Conservation (phyloP, 2,888 invertebrate species). For the Spisula solida region DNA sequence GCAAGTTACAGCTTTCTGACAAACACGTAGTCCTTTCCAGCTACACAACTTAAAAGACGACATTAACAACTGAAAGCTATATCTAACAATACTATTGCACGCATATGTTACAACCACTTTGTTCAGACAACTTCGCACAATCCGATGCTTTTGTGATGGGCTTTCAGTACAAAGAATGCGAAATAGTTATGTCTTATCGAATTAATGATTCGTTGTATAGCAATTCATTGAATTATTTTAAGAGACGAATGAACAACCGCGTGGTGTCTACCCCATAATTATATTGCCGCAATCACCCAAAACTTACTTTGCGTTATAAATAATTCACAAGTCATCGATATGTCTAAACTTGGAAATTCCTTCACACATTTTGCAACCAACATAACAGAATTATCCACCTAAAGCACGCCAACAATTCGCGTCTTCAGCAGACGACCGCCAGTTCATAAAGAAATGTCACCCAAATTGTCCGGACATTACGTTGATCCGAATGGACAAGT, state of each 20-base stretch:
- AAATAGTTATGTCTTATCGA: slow-evolving; percentile 23
- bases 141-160: neutral
- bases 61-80: neutral
- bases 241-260: neutral
- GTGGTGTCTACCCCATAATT: slow-evolving; percentile 23
- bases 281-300: slow-evolving; percentile 12
- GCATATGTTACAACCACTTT: neutral
- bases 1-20: neutral
- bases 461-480: slow-evolving; percentile 1
- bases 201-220: slow-evolving; percentile 11
- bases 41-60: neutral
- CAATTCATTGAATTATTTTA: slow-evolving; percentile 9
- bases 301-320: slow-evolving; percentile 19
- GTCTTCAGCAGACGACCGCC: slow-evolving; percentile 1
- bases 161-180: neutral
- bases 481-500: neutral
- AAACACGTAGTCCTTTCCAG: neutral
- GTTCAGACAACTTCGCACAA: neutral
- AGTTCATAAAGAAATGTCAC: slow-evolving; percentile 5
- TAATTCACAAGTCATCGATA: slow-evolving; percentile 28
- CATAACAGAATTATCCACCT: slow-evolving; percentile 7
- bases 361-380: slow-evolving; percentile 5
- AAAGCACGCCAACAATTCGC: neutral
- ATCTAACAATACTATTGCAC: neutral
- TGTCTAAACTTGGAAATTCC: slow-evolving; percentile 9